Conservation (phyloP, 1,140 invertebrate species). For the Drosophila simulans region DNA sequence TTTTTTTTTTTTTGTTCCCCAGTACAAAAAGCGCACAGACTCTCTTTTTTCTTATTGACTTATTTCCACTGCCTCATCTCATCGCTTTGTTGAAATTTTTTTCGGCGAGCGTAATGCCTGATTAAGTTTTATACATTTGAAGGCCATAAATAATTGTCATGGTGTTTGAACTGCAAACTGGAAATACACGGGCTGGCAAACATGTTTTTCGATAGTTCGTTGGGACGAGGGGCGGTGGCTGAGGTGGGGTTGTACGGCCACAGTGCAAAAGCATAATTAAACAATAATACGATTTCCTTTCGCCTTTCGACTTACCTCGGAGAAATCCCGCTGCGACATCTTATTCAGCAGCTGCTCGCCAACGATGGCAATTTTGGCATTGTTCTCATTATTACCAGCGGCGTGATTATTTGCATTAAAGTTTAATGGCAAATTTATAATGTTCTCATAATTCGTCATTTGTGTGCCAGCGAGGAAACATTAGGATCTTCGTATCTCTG, state of each 20-base stretch:
- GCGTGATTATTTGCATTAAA: slow-evolving; percentile 77
- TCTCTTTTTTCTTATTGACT: background rate
- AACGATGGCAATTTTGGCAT: slow-evolving; percentile 62
- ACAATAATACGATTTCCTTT: slow-evolving; percentile 27
- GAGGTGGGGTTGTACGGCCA: background rate
- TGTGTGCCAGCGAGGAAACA: slow-evolving; percentile 66
- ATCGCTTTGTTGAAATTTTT: slow-evolving; percentile 28
- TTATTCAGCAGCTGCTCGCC: slow-evolving; percentile 76
- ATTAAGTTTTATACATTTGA: slow-evolving; percentile 62
- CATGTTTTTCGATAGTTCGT: slow-evolving; percentile 17
- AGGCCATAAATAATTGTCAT: slow-evolving; percentile 72
- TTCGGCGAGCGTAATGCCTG: slow-evolving; percentile 55
- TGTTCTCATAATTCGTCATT: slow-evolving; percentile 84
- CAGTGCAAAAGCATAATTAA: slow-evolving; percentile 36
- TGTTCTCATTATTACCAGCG: slow-evolving; percentile 70
- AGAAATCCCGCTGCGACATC: slow-evolving; percentile 83
- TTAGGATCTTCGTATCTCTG: slow-evolving; percentile 52
- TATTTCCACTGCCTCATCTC: slow-evolving; percentile 19
- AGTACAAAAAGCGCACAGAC: background rate
- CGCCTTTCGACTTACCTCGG: slow-evolving; percentile 70
- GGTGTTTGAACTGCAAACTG: slow-evolving; percentile 57
- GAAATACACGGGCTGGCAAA: slow-evolving; percentile 37
- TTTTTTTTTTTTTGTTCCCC: slow-evolving; percentile 56
- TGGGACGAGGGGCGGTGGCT: background rate
- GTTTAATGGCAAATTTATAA: slow-evolving; percentile 83